These are phyloP conservation scores for Crocodylus rhombifer DNA, from an alignment of 2,797 vertebrate species.

Conservation along the genomic window DNA sequence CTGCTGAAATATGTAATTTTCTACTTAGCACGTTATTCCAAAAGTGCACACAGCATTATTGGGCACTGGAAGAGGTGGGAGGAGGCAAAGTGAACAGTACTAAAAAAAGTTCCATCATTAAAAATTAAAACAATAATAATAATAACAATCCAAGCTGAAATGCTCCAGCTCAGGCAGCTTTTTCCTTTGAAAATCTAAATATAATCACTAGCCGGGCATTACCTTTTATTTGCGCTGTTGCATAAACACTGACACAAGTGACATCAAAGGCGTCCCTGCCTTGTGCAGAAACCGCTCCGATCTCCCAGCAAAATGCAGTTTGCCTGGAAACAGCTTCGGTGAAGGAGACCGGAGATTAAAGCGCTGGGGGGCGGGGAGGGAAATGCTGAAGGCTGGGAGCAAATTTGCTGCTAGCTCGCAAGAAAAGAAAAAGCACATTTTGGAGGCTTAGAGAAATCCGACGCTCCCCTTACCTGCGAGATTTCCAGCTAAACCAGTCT, in stretches of 20 bases:
- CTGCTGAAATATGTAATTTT: not conserved
- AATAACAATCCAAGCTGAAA: not conserved
- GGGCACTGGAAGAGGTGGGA: not conserved
- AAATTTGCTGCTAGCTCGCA: not conserved
- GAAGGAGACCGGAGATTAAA: not conserved
- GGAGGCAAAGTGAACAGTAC: rapidly evolving
- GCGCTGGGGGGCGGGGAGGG: not conserved
- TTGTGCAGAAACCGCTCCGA: not conserved
- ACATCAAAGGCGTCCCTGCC: not conserved
- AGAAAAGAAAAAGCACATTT: not conserved
- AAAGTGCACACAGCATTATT: rapidly evolving
- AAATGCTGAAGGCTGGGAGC: not conserved
- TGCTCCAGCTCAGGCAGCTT: not conserved
- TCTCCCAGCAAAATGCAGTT: not conserved
- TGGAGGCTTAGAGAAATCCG: not conserved
- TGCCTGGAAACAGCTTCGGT: not conserved
- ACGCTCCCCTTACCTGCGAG: slow-evolving; percentile 3
- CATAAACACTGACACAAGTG: not conserved
- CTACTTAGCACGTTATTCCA: not conserved
- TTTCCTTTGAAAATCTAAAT: not conserved
- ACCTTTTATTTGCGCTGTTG: not conserved
- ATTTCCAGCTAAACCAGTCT: not conserved
- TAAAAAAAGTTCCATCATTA: not conserved
- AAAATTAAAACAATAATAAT: not conserved
- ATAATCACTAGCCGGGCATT: not conserved